Evolutionary conservation across 2,888 invertebrate genomes (phyloP).

Genomic region (Dorcus hopei): DNA sequence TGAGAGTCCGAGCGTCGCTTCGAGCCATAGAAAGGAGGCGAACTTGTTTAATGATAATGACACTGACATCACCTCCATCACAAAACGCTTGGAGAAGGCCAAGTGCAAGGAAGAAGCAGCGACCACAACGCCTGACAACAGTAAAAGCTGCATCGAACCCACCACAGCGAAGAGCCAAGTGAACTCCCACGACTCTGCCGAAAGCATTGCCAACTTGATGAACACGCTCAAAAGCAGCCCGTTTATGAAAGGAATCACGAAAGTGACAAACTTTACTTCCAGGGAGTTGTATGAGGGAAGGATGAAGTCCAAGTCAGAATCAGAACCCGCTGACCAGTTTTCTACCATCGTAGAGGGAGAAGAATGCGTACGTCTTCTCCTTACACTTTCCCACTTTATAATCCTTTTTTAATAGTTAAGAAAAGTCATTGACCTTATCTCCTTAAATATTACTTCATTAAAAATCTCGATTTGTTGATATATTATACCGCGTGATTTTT

Average conservation of each 20-base stretch:
- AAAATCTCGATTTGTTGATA: no score
- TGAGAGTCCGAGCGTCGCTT: constrained; percentile 14
- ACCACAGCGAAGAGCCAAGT: constrained; percentile 1
- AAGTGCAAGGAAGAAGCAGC: constrained; percentile 1
- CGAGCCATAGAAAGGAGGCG: constrained; percentile 21
- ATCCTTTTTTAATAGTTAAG: constrained; percentile 6
- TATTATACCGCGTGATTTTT: no score
- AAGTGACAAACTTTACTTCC: constrained; percentile 13
- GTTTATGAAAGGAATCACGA: constrained; percentile 8
- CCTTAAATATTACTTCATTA: no score
- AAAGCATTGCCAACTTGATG: constrained; percentile 22
- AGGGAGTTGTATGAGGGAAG: constrained; percentile 20
- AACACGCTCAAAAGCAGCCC: constrained; percentile 21
- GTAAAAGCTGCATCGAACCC: background rate
- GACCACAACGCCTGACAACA: background rate
- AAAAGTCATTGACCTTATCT: background rate
- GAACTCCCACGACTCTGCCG: constrained; percentile 17
- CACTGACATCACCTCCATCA: constrained; percentile 41
- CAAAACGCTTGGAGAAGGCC: constrained; percentile 23
- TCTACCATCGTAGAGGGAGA: constrained; percentile 41
- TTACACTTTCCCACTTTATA: constrained; percentile 1
- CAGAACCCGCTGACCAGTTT: constrained; percentile 34
- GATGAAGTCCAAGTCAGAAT: constrained; percentile 30
- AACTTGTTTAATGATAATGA: constrained; percentile 30
- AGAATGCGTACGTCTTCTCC: constrained; percentile 36